phyloP scores from a whole-genome alignment of 37 sponge, comb jelly and placozoan genomes.

The Haliclona indistincta region DNA sequence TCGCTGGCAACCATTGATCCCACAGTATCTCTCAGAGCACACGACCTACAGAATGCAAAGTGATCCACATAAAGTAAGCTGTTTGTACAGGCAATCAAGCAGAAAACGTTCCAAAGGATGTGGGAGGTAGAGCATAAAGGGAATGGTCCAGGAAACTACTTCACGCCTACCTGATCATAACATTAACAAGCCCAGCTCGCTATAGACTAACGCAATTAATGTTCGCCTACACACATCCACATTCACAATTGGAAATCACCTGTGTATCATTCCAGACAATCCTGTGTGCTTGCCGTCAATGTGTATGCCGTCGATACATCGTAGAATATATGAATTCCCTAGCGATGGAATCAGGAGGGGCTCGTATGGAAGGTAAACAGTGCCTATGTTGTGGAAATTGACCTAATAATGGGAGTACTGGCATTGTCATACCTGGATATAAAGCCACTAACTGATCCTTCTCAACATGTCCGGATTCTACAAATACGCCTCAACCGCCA shows the following conservation, averaged over 20 bases:
- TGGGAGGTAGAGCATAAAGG: background rate
- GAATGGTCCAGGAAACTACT: background rate
- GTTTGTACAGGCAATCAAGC: background rate
- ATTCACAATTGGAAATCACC: slow-evolving; percentile 34
- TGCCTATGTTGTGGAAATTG: slow-evolving; percentile 7
- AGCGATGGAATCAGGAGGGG: slow-evolving; percentile 68
- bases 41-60: slow-evolving; percentile 50
- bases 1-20: slow-evolving; percentile 59
- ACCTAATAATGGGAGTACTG: background rate
- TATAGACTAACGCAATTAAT: too few relatives aligned
- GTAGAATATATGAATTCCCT: slow-evolving; percentile 67
- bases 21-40: slow-evolving; percentile 63
- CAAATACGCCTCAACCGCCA: slow-evolving; percentile 75
- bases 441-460: slow-evolving; percentile 58
- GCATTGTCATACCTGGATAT: slow-evolving; percentile 62
- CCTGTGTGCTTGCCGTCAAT: slow-evolving; percentile 77
- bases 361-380: slow-evolving; percentile 58
- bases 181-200: background rate
- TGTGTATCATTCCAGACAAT: slow-evolving; percentile 63
- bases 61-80: background rate
- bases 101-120: background rate
- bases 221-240: slow-evolving; percentile 26
- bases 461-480: slow-evolving; percentile 39
- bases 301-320: slow-evolving; percentile 74
- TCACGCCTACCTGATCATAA: background rate